These are phyloP conservation scores for Metallyticus violacea DNA, from an alignment of 2,888 invertebrate genomes.

Conservation along the genomic window DNA sequence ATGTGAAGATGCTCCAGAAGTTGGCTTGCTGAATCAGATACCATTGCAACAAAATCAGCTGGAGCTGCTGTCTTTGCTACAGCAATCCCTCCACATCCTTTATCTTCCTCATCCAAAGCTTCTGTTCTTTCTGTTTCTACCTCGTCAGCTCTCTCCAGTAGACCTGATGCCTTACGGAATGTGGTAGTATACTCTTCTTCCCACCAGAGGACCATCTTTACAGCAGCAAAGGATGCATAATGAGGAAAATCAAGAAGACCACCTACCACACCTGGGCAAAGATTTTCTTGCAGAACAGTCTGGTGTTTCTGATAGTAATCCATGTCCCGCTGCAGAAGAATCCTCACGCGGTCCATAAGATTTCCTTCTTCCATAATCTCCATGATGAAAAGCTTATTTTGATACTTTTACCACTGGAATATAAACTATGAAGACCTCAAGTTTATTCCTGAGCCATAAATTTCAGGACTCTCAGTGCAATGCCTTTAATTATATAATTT, in stretches of 20 bases:
- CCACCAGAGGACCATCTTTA: conserved; percentile 80
- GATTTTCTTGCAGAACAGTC: conserved; percentile 71
- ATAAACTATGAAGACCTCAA: no score
- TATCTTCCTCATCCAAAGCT: not conserved
- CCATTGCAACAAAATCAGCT: conserved; percentile 67
- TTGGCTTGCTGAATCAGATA: conserved; percentile 68
- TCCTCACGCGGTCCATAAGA: conserved; percentile 81
- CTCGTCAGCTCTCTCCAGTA: conserved; percentile 39
- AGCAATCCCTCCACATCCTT: conserved; percentile 49
- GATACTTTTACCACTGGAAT: not conserved
- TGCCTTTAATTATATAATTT: no score
- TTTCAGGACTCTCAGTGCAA: no score
- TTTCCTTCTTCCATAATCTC: conserved; percentile 89
- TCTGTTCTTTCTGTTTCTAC: not conserved
- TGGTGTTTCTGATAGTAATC: conserved; percentile 79
- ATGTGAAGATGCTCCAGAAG: conserved; percentile 74
- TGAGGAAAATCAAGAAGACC: conserved; percentile 79
- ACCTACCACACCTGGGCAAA: conserved; percentile 77
- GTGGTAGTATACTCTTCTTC: conserved; percentile 79
- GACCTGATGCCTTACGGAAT: conserved; percentile 64
- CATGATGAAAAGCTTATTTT: conserved; percentile 50
- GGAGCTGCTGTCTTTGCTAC: conserved; percentile 75
- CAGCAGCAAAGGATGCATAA: conserved; percentile 78
- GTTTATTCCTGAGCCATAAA: no score
- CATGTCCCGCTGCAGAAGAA: conserved; percentile 75